Percentiles rank a stretch among this genome's conserved stretches.
phyloP scores from a whole-genome alignment of 2,797 vertebrate genomes.

The Selene dorsalis region DNA sequence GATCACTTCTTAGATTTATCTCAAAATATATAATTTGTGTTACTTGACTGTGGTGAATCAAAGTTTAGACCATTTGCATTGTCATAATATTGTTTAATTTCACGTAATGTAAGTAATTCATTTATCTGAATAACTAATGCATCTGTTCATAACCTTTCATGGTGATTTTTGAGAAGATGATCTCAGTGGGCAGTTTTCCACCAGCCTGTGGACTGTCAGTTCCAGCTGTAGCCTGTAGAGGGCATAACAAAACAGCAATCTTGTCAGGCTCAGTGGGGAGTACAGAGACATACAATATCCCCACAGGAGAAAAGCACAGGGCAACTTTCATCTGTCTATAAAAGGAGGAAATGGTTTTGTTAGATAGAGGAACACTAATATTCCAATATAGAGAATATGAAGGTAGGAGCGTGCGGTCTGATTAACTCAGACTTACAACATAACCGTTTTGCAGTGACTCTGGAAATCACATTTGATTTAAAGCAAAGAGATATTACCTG shows the following conservation, averaged over 20 bases:
- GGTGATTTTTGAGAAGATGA: constrained; percentile 28
- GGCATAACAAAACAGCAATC: constrained; percentile 87
- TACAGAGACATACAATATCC: constrained; percentile 70
- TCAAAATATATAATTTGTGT: background rate
- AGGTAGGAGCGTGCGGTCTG: constrained; percentile 35
- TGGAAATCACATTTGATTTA: constrained; percentile 41
- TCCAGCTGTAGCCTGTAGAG: constrained; percentile 87
- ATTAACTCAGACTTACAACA: constrained; percentile 58
- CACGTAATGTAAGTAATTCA: background rate
- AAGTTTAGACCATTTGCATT: background rate
- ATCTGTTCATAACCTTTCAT: constrained; percentile 14
- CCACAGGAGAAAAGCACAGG: constrained; percentile 73
- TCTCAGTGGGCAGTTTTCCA: constrained; percentile 33
- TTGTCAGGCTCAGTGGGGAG: constrained; percentile 68
- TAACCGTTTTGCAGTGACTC: constrained; percentile 21
- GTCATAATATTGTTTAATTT: background rate
- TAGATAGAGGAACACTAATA: constrained; percentile 61
- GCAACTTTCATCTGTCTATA: constrained; percentile 70
- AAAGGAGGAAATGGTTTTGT: constrained; percentile 71
- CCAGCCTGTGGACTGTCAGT: constrained; percentile 61
- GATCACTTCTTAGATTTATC: background rate
- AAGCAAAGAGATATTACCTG: constrained; percentile 27
- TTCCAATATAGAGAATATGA: constrained; percentile 51
- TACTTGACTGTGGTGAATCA: constrained; percentile 4
- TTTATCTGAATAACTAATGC: constrained; percentile 6